phyloP scores from a whole-genome alignment of 1,140 invertebrate genomes.

The Drosophila suzukii region DNA sequence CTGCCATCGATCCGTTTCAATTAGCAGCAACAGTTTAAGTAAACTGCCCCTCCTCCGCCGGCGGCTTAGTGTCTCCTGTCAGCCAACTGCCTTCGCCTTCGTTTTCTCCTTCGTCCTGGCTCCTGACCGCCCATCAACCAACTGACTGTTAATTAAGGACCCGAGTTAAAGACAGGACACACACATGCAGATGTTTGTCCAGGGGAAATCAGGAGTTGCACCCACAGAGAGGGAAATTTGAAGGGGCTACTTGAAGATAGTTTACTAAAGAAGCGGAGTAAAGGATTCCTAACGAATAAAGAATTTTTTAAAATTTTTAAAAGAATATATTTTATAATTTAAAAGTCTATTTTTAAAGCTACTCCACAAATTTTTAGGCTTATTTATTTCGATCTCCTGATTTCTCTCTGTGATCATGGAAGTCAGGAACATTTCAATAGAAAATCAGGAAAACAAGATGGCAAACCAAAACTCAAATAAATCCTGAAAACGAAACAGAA shows the following conservation, averaged over 20 bases:
- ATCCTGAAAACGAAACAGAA: neutral
- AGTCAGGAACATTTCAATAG: neutral
- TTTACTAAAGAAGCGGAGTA: neutral
- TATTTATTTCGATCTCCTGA: neutral
- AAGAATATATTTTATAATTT: too few relatives aligned
- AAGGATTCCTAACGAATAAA: neutral
- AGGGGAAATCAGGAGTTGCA: too few relatives aligned
- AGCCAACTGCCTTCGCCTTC: neutral
- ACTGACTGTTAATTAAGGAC: conserved; percentile 39
- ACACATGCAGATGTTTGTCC: conserved; percentile 15
- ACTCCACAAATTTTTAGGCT: too few relatives aligned
- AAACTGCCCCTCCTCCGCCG: neutral
- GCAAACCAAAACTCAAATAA: neutral
- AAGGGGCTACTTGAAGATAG: neutral
- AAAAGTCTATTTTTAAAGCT: too few relatives aligned
- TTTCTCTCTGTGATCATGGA: neutral
- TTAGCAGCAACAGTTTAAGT: conserved; percentile 28
- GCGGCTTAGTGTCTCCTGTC: conserved; percentile 15
- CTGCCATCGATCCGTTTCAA: conserved; percentile 38
- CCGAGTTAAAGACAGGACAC: conserved; percentile 6
- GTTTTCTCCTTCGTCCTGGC: neutral
- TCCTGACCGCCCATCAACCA: conserved; percentile 12
- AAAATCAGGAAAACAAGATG: neutral
- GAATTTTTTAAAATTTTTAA: neutral
- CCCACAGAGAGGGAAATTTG: neutral